phyloP scores from a whole-genome alignment of 2,113 vertebrate genomes.

The Columba livia region DNA sequence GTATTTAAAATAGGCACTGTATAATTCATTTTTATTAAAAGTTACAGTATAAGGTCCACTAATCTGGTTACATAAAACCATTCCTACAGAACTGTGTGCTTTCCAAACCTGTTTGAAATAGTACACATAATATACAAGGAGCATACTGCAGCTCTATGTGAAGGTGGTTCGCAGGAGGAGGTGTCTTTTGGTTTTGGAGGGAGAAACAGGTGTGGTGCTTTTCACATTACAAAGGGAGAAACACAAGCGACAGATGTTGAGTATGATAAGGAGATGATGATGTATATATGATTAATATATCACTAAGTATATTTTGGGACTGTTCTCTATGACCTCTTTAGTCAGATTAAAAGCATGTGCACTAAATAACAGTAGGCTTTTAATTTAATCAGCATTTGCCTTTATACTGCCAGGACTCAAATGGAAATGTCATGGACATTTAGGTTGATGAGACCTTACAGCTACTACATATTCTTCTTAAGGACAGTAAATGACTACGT shows the following conservation, averaged over 20 bases:
- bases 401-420: constrained; percentile 23
- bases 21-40: constrained; percentile 36
- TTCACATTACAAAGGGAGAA: background rate
- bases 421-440: constrained; percentile 34
- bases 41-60: background rate
- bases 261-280: constrained; percentile 46
- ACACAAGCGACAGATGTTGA: constrained; percentile 50
- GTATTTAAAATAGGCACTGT: background rate
- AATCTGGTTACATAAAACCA: constrained; percentile 13
- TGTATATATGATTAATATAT: constrained; percentile 51
- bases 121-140: background rate
- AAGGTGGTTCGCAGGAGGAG: background rate
- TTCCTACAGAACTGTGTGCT: background rate
- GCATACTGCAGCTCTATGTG: background rate
- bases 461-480: constrained; percentile 31
- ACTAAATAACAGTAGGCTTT: constrained; percentile 63
- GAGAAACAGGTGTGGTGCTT: background rate
- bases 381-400: constrained; percentile 65
- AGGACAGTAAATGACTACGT: background rate
- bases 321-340: constrained; percentile 34
- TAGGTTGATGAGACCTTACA: constrained; percentile 39
- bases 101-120: background rate
- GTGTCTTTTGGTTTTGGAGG: background rate
- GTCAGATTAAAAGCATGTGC: constrained; percentile 47
- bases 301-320: constrained; percentile 27